These are phyloP conservation scores for Corythoichthys haematopterus DNA, from an alignment of 2,113 vertebrate genomes.

Conservation along the genomic window DNA sequence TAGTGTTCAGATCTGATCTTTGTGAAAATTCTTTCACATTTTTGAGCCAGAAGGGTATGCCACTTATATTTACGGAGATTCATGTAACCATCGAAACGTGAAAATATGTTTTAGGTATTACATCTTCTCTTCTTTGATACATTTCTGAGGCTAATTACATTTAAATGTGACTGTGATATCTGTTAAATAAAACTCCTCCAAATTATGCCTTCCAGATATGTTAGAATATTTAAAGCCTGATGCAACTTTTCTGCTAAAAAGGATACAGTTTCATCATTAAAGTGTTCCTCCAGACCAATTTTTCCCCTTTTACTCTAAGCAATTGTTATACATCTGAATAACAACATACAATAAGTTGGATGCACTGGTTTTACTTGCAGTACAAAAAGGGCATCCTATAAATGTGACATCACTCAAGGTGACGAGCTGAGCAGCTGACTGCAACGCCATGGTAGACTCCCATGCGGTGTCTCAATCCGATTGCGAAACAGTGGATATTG, in stretches of 20 bases:
- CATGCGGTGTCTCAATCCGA: no score
- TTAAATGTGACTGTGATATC: not conserved
- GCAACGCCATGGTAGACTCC: no score
- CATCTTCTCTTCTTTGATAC: not conserved
- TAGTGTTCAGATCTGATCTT: not conserved
- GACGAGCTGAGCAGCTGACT: no score
- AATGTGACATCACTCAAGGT: no score
- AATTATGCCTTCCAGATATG: not conserved
- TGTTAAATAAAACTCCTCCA: not conserved
- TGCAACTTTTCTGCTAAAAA: not conserved
- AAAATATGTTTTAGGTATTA: not conserved
- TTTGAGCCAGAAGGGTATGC: not conserved
- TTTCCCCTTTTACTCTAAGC: no score
- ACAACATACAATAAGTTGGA: no score
- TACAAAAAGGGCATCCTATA: no score
- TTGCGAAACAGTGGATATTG: no score
- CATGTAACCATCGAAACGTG: not conserved
- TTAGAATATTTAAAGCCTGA: not conserved
- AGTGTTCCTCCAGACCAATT: not conserved
- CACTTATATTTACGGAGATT: no score
- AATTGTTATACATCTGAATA: no score
- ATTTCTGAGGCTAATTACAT: not conserved
- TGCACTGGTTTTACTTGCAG: no score
- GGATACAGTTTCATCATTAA: not conserved
- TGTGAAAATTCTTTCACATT: not conserved